A percentile compares a stretch with the other conserved stretches of the same genome.
phyloP scores from a whole-genome alignment of 1,140 invertebrate genomes.

The Drosophila cardini region DNA sequence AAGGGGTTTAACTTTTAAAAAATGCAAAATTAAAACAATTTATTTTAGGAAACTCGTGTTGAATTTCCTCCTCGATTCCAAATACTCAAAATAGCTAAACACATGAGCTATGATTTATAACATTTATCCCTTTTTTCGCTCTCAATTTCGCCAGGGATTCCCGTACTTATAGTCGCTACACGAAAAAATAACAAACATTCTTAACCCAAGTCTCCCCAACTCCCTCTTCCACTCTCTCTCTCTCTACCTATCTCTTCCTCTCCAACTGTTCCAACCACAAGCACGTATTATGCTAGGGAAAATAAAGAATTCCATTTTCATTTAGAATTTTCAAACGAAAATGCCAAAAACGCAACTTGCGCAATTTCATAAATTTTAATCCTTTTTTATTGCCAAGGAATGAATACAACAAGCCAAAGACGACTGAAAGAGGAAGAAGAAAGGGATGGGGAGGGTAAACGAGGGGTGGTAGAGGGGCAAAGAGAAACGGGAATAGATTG shows the following conservation, averaged over 20 bases:
- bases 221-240: too few species aligned
- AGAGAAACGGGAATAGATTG: not conserved
- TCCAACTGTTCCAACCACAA: conserved; percentile 44
- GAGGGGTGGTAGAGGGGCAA: not conserved
- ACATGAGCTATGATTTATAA: conserved; percentile 41
- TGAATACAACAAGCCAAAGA: conserved; percentile 21
- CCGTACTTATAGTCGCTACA: conserved; percentile 63
- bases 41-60: not conserved
- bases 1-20: conserved; percentile 10
- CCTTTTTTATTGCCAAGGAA: conserved; percentile 76
- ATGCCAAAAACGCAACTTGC: conserved; percentile 68
- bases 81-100: conserved; percentile 4
- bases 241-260: conserved; percentile 9
- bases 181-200: conserved; percentile 11
- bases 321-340: conserved; percentile 51
- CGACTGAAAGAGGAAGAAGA: not conserved
- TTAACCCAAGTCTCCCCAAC: conserved; percentile 40
- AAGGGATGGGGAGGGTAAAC: not conserved
- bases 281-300: conserved; percentile 52
- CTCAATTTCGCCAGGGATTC: conserved; percentile 40
- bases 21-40: conserved; percentile 33
- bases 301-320: conserved; percentile 55
- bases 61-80: not conserved
- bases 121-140: conserved; percentile 33
- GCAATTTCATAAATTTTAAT: conserved; percentile 81